Percentiles rank a stretch among this genome's conserved stretches.
Evolutionary conservation across 2,888 invertebrate genomes (phyloP).

Genomic region (Baronia brevicornis): DNA sequence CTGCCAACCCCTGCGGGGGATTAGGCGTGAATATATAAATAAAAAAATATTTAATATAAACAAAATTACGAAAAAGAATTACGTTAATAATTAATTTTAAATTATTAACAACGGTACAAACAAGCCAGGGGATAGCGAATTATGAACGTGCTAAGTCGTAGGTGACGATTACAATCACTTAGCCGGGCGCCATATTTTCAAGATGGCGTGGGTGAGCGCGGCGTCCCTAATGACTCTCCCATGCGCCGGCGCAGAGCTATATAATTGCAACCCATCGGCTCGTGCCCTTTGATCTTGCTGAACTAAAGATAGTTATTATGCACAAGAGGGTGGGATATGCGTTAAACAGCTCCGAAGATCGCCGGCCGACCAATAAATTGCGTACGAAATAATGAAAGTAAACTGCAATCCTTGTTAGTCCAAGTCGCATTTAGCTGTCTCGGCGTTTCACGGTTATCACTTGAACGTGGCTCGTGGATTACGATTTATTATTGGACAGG

Average conservation of each 20-base stretch:
- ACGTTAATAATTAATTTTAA: too few species aligned
- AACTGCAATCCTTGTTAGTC: slow-evolving; percentile 42
- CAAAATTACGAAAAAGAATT: too few species aligned
- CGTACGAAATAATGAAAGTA: slow-evolving; percentile 61
- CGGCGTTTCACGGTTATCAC: slow-evolving; percentile 34
- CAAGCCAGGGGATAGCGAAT: slow-evolving; percentile 18
- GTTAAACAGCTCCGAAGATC: slow-evolving; percentile 51
- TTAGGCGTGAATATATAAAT: too few species aligned
- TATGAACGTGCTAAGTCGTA: slow-evolving; percentile 49
- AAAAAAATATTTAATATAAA: too few species aligned
- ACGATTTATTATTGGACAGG: slow-evolving; percentile 6
- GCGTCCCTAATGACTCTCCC: slow-evolving; percentile 60
- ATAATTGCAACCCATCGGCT: slow-evolving; percentile 65
- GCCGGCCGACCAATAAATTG: slow-evolving; percentile 63
- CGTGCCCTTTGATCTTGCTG: slow-evolving; percentile 67
- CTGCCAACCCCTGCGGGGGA: too few species aligned
- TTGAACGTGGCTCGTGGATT: slow-evolving; percentile 11
- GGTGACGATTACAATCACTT: slow-evolving; percentile 65
- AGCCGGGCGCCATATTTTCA: slow-evolving; percentile 50
- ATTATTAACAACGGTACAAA: slow-evolving; percentile 12
- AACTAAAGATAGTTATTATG: slow-evolving; percentile 70
- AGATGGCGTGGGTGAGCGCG: slow-evolving; percentile 34
- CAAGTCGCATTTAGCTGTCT: slow-evolving; percentile 41
- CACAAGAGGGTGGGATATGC: slow-evolving; percentile 65
- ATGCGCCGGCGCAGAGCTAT: slow-evolving; percentile 54